These are phyloP conservation scores for Sphaeridia pumilis DNA, from an alignment of 2,888 invertebrate genomes.

Conservation along the genomic window DNA sequence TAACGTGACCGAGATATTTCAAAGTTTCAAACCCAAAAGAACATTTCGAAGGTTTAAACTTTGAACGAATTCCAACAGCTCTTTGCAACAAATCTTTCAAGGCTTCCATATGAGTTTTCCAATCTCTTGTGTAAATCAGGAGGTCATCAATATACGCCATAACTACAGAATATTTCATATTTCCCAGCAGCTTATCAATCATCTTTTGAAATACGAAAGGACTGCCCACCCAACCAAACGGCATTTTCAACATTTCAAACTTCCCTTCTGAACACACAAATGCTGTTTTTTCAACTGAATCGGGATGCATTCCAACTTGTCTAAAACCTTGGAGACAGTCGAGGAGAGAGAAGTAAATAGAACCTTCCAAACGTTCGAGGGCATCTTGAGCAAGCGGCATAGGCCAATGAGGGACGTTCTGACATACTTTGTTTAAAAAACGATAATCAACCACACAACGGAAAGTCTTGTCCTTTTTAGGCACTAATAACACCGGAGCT, in stretches of 20 bases:
- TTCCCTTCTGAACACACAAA: not conserved
- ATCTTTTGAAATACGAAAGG: not conserved
- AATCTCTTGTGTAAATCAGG: not conserved
- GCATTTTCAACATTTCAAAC: not conserved
- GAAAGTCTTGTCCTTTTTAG: not conserved
- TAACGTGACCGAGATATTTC: not conserved
- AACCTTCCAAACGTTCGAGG: not conserved
- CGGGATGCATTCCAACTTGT: not conserved
- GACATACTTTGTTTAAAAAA: not conserved
- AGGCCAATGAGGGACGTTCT: not conserved
- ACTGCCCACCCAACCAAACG: not conserved
- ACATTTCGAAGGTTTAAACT: not conserved
- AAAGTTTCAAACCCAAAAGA: not conserved
- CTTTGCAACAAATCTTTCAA: not conserved
- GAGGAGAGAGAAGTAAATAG: not conserved
- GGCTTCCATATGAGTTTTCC: not conserved
- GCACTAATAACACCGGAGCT: not conserved
- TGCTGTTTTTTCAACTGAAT: not conserved
- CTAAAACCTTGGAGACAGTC: not conserved
- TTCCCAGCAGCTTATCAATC: constrained; percentile 1
- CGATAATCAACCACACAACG: not conserved
- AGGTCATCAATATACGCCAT: constrained; percentile 3
- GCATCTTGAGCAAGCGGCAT: not conserved
- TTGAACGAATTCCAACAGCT: not conserved
- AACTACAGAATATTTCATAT: not conserved